A percentile compares a stretch with the other conserved stretches of the same genome.
These are phyloP conservation scores for Ormyrus nitidulus DNA, from an alignment of 2,888 invertebrate genomes.

Conservation along the genomic window DNA sequence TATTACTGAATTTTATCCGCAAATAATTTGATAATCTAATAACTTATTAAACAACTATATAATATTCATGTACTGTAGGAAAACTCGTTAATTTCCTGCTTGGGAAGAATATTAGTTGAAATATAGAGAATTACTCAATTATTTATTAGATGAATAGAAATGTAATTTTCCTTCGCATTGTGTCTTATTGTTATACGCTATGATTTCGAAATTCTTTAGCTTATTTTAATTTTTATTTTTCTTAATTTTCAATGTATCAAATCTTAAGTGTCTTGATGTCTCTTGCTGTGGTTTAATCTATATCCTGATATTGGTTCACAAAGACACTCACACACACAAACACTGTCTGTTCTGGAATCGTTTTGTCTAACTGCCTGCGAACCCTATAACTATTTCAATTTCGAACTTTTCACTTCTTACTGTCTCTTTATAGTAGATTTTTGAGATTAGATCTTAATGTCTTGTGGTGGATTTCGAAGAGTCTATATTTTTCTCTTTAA, in stretches of 20 bases:
- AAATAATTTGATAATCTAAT: too few relatives aligned
- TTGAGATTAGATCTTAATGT: constrained; percentile 12
- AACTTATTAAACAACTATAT: too few relatives aligned
- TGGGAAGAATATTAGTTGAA: too few relatives aligned
- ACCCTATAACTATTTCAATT: constrained; percentile 42
- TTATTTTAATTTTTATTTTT: neutral
- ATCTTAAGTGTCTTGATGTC: constrained; percentile 35
- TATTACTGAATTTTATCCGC: too few relatives aligned
- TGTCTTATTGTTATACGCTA: too few relatives aligned
- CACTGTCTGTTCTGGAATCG: constrained; percentile 23
- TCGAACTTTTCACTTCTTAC: constrained; percentile 50
- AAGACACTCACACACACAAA: constrained; percentile 2
- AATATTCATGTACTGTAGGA: too few relatives aligned
- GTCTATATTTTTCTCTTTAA: constrained; percentile 1
- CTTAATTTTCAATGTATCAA: constrained; percentile 28
- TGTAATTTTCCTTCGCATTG: too few relatives aligned
- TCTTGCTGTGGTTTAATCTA: constrained; percentile 21
- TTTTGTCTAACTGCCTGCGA: constrained; percentile 46
- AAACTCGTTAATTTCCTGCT: too few relatives aligned
- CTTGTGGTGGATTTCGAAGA: constrained; percentile 37
- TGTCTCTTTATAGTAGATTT: constrained; percentile 39
- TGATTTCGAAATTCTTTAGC: neutral
- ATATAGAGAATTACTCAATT: too few relatives aligned
- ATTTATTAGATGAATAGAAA: too few relatives aligned
- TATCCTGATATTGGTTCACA: constrained; percentile 1